Evolutionary conservation across 1,140 invertebrate genomes (phyloP), one percentile per base, ranked within the genome.

Genomic region (Prorops nasuta): DNA sequence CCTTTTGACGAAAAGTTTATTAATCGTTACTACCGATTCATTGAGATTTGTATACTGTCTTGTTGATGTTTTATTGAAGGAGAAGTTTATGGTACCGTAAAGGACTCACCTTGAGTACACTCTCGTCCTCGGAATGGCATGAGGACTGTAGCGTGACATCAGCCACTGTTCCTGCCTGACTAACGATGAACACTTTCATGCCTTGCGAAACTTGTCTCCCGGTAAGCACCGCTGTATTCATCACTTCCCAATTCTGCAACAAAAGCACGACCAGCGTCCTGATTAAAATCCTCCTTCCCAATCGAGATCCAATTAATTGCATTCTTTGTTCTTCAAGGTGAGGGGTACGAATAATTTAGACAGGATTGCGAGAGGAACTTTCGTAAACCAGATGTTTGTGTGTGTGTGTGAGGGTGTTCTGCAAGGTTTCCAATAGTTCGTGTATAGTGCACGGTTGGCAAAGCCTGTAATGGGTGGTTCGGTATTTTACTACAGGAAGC

Each of bases 91-190:
- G n/a, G n/a, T n/a, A n/a, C n/a, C n/a, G n/a, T n/a, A n/a, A n/a
- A n/a, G n/a, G n/a, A n/a, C 14, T 68, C 79, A 95, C 94, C 86
- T 98, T 98, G 17, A 98, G 84, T 35, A 97, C 93, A 64, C 93
- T 95, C 71, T 96, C 92, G 69, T 98, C 94, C 63, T 92, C 89
- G 12, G 94, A 95, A 66, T 92, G 89, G 74, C 96, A 98, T 21
- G 92, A 94, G 37, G 93, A 91, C 71, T 96, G 91, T n/a, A 94
- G 78, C 9, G 95, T 97, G 35, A 98, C 93, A 74, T 98, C 95
- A 45, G 91, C 91, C 1, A 97, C 88, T 75, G 92, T 91, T 19
- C 94, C 94, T 0, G 90, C 89, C 69, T 96, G 91, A 22, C 90
- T 94, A 1, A 98, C 92, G 54, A 95, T 92, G 69, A 95, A 92